A percentile compares a stretch with the other conserved stretches of the same genome.
Conservation (phyloP, 2,113 vertebrate genomes). For the Alaudala cheleensis region DNA sequence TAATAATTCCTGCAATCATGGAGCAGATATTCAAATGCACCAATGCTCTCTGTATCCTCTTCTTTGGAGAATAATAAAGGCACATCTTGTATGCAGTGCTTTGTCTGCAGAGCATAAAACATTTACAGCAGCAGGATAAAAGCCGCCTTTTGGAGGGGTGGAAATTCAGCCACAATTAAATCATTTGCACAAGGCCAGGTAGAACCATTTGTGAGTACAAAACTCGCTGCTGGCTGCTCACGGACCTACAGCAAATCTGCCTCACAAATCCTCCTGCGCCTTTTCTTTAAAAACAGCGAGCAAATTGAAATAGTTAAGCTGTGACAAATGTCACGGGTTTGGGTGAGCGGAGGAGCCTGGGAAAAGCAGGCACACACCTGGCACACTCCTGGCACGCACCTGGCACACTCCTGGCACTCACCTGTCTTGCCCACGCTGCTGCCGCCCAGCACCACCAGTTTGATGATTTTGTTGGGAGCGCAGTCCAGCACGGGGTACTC, state of each 20-base stretch:
- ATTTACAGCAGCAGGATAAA: background rate
- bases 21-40: background rate
- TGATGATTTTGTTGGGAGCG: slow-evolving; percentile 86
- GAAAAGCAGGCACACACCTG: background rate
- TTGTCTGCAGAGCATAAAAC: background rate
- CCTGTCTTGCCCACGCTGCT: slow-evolving; percentile 91
- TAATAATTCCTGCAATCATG: background rate
- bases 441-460: slow-evolving; percentile 89
- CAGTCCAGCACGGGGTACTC: slow-evolving; percentile 85
- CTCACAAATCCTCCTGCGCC: background rate
- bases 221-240: background rate
- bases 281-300: background rate
- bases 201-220: background rate
- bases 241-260: background rate
- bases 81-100: background rate
- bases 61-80: background rate
- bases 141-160: background rate
- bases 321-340: rapidly evolving
- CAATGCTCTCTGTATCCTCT: background rate
- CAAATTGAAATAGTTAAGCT: background rate
- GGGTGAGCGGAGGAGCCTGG: background rate
- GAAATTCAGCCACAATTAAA: background rate
- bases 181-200: background rate
- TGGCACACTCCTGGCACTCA: slow-evolving; percentile 13
- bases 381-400: background rate